Evolutionary conservation across 2,113 vertebrate species (phyloP), one percentile per base, ranked within the genome.

Genomic region (Bothrops jararaca): DNA sequence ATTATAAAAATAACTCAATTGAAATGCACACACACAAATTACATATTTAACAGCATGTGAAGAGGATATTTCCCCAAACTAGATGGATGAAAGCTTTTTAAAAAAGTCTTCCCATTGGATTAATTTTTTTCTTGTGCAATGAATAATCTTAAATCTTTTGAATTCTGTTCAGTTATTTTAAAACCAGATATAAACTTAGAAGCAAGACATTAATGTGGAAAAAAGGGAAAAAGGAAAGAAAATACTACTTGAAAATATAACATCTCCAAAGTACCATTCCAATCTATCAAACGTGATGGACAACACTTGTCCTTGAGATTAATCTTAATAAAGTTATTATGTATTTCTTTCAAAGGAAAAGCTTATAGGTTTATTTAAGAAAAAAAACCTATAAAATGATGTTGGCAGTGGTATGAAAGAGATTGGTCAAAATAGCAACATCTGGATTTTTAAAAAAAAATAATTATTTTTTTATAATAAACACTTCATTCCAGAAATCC

Each of bases 371-470:
- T 56, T 53, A 48, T 39, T 92, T 69, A 93, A 91, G 2, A 2
- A 53, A 85, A 2, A 53, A 85, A 80, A 7, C 4, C 91, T 93
- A 89, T 91, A 42, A 20, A 56, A 87, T 50, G 91, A 90, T 18
- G 0, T 0, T 0, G 45, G 56, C 22, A 58, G 64, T 85, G 87
- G 50, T 80, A 80, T 80, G 60, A 45, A 56, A 56, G 52, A 0
- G 1, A 56, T 60, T 88, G 58, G 23, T 24, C 90, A 69, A 74
- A 93, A 90, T n/a, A 64, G 58, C 54, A 89, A 94, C 91, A 24
- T 45, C 93, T 89, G 88, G 26, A 69, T 26, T 92, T 39, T 86
- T 90, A 93, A 91, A 89, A 88, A 89, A 88, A 89, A 50, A 69
- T 50, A 48, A 45, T 45, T 45, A 95, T 89, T 26, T 24, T 29